Conservation (phyloP, 2,888 invertebrate species). For the Belgica antarctica region DNA sequence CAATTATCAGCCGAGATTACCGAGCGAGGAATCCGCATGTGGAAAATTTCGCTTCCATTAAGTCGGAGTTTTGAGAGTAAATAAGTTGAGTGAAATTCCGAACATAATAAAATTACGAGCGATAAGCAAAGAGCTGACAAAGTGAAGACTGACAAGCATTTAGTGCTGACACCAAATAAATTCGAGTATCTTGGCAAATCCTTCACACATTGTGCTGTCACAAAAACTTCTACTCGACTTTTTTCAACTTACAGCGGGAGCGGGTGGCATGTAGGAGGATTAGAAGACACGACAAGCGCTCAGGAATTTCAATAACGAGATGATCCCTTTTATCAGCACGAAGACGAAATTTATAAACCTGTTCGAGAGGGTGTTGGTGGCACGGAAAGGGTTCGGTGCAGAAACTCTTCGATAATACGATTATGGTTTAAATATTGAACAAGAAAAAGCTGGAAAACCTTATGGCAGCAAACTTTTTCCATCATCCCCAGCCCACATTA, state of each 20-base stretch:
- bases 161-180: background rate
- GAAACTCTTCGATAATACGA: constrained; percentile 4
- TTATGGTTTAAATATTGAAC: background rate
- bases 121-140: background rate
- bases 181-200: too few species aligned
- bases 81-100: too few species aligned
- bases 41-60: background rate
- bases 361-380: background rate
- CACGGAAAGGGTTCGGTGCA: background rate
- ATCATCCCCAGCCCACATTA: background rate
- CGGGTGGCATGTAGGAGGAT: background rate
- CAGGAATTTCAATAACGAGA: background rate
- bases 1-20: background rate
- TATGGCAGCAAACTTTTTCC: background rate
- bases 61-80: too few species aligned
- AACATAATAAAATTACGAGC: background rate
- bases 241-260: background rate
- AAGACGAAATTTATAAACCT: background rate
- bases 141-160: background rate
- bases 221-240: background rate
- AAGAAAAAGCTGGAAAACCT: background rate
- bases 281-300: background rate
- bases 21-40: background rate
- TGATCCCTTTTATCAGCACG: background rate
- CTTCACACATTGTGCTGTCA: too few species aligned